Evolutionary conservation across 2,888 invertebrate species (phyloP).

Genomic region (Apotomis capreana): DNA sequence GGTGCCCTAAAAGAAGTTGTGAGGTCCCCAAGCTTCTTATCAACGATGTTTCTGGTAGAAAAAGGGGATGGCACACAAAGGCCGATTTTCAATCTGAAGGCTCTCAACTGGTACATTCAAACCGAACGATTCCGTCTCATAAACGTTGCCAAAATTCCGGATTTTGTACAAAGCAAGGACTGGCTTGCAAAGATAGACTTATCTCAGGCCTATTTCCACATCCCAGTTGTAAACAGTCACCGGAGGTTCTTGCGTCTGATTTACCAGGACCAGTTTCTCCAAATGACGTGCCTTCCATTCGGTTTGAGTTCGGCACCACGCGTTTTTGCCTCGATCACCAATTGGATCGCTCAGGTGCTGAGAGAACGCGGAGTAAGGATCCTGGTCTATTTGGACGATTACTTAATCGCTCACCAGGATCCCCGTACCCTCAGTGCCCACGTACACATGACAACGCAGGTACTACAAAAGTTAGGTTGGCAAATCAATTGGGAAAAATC

Average conservation of each 20-base stretch:
- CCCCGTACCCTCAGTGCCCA: not conserved
- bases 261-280: not conserved
- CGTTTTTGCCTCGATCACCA: not conserved
- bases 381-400: slow-evolving; percentile 1
- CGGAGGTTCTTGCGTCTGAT: not conserved
- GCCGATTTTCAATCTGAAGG: not conserved
- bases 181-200: slow-evolving; percentile 33
- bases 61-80: not conserved
- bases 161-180: slow-evolving; percentile 44
- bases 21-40: not conserved
- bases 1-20: not conserved
- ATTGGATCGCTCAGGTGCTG: slow-evolving; percentile 11
- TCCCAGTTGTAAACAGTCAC: not conserved
- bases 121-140: not conserved
- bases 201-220: slow-evolving; percentile 29
- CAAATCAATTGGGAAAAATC: not conserved
- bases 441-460: not conserved
- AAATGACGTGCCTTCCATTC: not conserved
- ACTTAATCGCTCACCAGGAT: not conserved
- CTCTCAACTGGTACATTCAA: not conserved
- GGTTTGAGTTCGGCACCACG: not conserved
- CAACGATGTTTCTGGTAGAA: not conserved
- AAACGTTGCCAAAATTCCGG: not conserved
- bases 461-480: not conserved
- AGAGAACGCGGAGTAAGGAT: slow-evolving; percentile 6